Percentiles rank a stretch among this genome's conserved stretches.
phyloP scores from a whole-genome alignment of 2,797 vertebrate genomes.

The Esox masquinongy region DNA sequence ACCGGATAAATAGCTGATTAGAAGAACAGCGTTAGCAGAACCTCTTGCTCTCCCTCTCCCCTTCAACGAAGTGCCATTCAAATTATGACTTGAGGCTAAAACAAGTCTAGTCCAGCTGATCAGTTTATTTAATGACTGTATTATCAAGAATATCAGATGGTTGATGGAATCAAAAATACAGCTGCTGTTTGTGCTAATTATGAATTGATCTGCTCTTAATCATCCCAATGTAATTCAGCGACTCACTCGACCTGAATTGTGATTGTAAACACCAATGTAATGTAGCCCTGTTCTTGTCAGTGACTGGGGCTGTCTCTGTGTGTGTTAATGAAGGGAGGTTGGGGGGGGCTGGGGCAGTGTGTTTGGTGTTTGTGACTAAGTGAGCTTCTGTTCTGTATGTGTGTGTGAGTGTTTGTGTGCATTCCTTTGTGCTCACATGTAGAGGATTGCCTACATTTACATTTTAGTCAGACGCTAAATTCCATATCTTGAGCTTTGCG shows the following conservation, averaged over 20 bases:
- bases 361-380: conserved; percentile 7
- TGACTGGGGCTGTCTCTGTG: background rate
- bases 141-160: conserved; percentile 5
- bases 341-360: conserved; percentile 6
- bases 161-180: background rate
- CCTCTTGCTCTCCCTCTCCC: too few species aligned
- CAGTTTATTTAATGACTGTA: conserved; percentile 22
- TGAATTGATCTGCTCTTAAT: background rate
- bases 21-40: too few species aligned
- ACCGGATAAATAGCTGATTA: too few species aligned
- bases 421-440: conserved; percentile 56
- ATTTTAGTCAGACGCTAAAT: too few species aligned
- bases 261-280: background rate
- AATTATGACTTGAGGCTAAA: conserved; percentile 17
- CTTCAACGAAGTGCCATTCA: conserved; percentile 10
- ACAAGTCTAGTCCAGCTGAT: conserved; percentile 23
- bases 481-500: conserved; percentile 48
- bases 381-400: conserved; percentile 37
- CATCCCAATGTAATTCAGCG: background rate
- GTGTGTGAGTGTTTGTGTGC: conserved; percentile 5
- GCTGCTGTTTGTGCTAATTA: background rate
- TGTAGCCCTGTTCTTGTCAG: background rate
- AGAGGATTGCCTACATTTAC: conserved; percentile 47
- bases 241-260: background rate
- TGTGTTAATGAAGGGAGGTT: conserved; percentile 12